Base-by-base conservation (phyloP, 2,888 invertebrate genomes). In the Carterocephalus palaemon region DNA sequence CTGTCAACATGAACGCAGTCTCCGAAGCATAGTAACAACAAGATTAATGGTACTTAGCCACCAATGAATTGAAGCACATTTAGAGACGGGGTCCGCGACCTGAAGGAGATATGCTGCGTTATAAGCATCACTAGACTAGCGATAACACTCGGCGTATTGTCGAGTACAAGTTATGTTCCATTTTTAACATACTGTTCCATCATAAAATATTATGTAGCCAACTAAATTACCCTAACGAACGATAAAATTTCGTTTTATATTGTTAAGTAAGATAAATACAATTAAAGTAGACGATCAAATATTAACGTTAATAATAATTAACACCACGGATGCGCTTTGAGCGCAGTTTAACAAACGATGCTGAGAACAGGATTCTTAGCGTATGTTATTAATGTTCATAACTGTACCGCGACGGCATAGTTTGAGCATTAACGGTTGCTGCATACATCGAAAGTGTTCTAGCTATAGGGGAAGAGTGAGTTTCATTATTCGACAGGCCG, bases 401-500 rank as follows among this genome's bases (percentile, higher is more conserved):
- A 39, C 29, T 31, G 29, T 39, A 31, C 22, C 13, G 6, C 4
- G 9, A 10, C 1, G 7, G 8, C 15, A 13, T 8, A 22, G 19
- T 17, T 26, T 4, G 10, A 8, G 10, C 13, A 16, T 6, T 19
- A 19, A 19, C 19, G 6, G 19, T n/a, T n/a, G 22, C 5, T 9
- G 23, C 22, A 23, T 26, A 16, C 31, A 51, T 38, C 29, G 52
- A 52, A 53, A 53, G 46, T 52, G 54, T 49, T 39, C 46, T 42
- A 34, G 36, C 33, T 42, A 48, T 28, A 43, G 28, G 34, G n/a
- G 20, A 15, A 33, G 19, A 15, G 24, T 13, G 13, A 33, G 53
- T 42, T 50, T 49, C 52, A 52, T 51, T 52, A 56, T 53, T 54
- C 57, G 55, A 63, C 60, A 60, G 56, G 57, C 52, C 42, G 53